Base-by-base conservation (phyloP, 2,797 vertebrate genomes). In the Hypotaenidia okinawae region DNA sequence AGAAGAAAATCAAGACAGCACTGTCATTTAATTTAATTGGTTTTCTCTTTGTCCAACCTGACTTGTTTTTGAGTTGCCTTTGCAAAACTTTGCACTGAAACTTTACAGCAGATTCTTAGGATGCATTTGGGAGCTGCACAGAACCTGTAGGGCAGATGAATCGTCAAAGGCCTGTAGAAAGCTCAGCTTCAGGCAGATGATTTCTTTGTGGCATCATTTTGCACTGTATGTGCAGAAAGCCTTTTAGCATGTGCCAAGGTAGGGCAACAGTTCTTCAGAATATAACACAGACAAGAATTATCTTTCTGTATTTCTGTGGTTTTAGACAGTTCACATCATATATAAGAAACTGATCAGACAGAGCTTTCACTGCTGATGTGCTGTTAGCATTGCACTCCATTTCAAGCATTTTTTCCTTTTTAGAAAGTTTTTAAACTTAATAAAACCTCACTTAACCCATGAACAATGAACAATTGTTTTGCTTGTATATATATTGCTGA, bases 51-150 rank as follows among this genome's bases (percentile, higher is more conserved):
- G 10, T 52, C 28, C 30, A 69, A 5, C 13, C 12, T 45, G 49
- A 30, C 23, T 14, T 58, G 4, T 1, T 35, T 80, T 70, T 69
- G 24, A 63, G 13, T 55, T 69, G 15, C 10, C 24, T 37, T 59
- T 63, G 16, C 19, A 61, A 69, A 81, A 55, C 28, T 76, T 73
- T 45, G 11, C 32, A 64, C 18, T 75, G 62, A 52, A 90, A 68
- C 7, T 86, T 77, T 41, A 33, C 14, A 66, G 6, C 7, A 66
- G 13, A 52, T 72, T 45, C 14, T 43, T 73, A 47, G 17, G 11
- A 55, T 1, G 2, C 35, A 9, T 21, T 28, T 62, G 15, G 5
- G 13, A 9, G 0, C 16, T 61, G 2, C 2, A 2, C 3, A 2
- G 22, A 9, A 66, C 62, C 19, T 45, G 6, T 43, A 66, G 7